Evolutionary conservation across 1,140 invertebrate genomes (phyloP).

Genomic region (Lordiphosa clarofinis): DNA sequence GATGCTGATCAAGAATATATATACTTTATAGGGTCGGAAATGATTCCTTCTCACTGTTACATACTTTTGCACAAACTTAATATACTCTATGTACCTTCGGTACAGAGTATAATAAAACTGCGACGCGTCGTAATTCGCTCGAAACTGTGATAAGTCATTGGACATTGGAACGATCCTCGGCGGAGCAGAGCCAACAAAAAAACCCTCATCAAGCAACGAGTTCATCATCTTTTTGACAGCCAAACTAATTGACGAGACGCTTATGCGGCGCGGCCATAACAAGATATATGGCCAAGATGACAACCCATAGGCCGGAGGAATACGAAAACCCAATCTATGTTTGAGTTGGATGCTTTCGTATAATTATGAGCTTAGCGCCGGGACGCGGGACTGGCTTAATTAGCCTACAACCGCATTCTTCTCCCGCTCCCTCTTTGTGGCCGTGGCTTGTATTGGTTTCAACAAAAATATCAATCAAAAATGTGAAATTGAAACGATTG

Average conservation of each 20-base stretch:
- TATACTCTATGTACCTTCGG: too few relatives aligned
- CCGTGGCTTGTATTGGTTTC: slow-evolving; percentile 58
- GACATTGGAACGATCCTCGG: slow-evolving; percentile 40
- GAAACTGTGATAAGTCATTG: slow-evolving; percentile 76
- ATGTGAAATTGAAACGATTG: slow-evolving; percentile 78
- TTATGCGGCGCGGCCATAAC: slow-evolving; percentile 68
- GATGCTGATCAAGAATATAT: too few relatives aligned
- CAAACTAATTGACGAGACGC: slow-evolving; percentile 78
- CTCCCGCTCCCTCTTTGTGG: not conserved
- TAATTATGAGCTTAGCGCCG: slow-evolving; percentile 79
- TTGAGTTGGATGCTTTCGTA: slow-evolving; percentile 38
- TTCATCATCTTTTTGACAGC: slow-evolving; percentile 79
- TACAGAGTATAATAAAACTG: too few relatives aligned
- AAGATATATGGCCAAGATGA: slow-evolving; percentile 74
- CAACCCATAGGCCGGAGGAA: slow-evolving; percentile 44
- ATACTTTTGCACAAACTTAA: too few relatives aligned
- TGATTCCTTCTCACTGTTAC: too few relatives aligned
- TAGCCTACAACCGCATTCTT: slow-evolving; percentile 50
- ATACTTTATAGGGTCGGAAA: too few relatives aligned
- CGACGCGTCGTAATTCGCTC: slow-evolving; percentile 68
- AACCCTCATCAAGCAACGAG: slow-evolving; percentile 79
- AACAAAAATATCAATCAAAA: slow-evolving; percentile 75
- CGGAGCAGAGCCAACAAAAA: slow-evolving; percentile 23
- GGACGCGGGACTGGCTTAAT: slow-evolving; percentile 53
- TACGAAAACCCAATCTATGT: slow-evolving; percentile 13